These are phyloP conservation scores for Panagrolaimus sp. DNA, from an alignment of 1,140 invertebrate genomes.

Conservation along the genomic window DNA sequence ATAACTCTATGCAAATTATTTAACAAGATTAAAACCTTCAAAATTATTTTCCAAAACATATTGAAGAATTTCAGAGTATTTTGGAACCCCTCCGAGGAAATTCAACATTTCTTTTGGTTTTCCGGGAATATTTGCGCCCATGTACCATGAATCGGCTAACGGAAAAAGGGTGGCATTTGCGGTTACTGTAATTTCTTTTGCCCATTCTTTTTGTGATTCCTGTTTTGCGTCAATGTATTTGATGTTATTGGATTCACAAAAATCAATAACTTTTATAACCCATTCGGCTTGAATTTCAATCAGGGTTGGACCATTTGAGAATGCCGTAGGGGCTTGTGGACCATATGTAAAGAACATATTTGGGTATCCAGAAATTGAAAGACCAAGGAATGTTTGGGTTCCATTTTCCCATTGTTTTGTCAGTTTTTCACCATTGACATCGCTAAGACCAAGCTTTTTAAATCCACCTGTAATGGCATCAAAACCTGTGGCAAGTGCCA, in stretches of 20 bases:
- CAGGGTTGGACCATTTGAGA: not conserved
- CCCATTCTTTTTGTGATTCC: conserved; percentile 11
- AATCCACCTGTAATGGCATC: conserved; percentile 1
- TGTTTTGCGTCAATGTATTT: conserved; percentile 1
- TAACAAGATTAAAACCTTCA: not conserved
- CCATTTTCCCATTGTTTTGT: conserved; percentile 6
- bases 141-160: conserved; percentile 12
- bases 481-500: not conserved
- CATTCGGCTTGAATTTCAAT: conserved; percentile 5
- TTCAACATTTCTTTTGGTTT: not conserved
- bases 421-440: not conserved
- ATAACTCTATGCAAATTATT: too few species aligned
- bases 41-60: not conserved
- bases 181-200: not conserved
- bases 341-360: conserved; percentile 14
- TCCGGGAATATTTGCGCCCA: conserved; percentile 13
- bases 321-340: conserved; percentile 1
- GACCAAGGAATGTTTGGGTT: not conserved
- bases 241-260: not conserved
- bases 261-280: conserved; percentile 1
- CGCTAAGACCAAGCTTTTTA: not conserved
- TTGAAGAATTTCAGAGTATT: not conserved
- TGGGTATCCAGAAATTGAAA: not conserved
- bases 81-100: not conserved
- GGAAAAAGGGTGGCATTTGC: not conserved